Base-by-base conservation (phyloP, 2,797 vertebrate genomes). In the Darevskia mixta region DNA sequence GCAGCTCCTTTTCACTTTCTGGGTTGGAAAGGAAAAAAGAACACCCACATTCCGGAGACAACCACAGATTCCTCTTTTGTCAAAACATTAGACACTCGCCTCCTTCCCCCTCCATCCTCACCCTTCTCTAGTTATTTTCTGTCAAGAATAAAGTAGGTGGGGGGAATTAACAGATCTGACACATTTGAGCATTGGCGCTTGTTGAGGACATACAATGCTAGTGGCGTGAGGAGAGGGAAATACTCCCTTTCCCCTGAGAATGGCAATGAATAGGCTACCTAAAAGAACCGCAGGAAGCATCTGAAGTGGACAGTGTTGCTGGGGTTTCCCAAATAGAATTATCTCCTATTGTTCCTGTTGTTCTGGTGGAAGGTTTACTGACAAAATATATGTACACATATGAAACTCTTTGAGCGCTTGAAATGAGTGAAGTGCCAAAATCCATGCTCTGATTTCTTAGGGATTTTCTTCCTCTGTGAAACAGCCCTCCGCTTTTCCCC, bases 1-100 rank as follows among this genome's bases (percentile, higher is more conserved):
- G 85, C 88, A 91, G 88, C 82, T 86, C 91, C 91, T 95, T 94
- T 92, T 92, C 64, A 75, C 96, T 96, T 96, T 93, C 58, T 61
- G 18, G 58, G 89, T 77, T 69, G 13, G 49, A 49, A 49, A 49
- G 49, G 49, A 95, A 90, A 1, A 6, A 82, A 17, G 3, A 89
- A 94, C 92, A 93, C 18, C 18, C 93, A 95, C n/a, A 96, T 97
- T 97, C 96, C 95, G 96, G 97, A 96, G 94, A 91, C 73, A 82
- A 20, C 93, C 96, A 93, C 95, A 79, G 66, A 86, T 35, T 13
- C 76, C 43, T 23, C 73, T 66, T 5, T 64, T 78, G 64, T 71
- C 72, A 83, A 83, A 77, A 71, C n/a, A 79, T 49, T 45, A 72
- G 20, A 3, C 1, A 20, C 0, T 0, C 45, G 25, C 6, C 10